phyloP scores from a whole-genome alignment of 2,888 invertebrate genomes.

The Lasioglossum malachurum region DNA sequence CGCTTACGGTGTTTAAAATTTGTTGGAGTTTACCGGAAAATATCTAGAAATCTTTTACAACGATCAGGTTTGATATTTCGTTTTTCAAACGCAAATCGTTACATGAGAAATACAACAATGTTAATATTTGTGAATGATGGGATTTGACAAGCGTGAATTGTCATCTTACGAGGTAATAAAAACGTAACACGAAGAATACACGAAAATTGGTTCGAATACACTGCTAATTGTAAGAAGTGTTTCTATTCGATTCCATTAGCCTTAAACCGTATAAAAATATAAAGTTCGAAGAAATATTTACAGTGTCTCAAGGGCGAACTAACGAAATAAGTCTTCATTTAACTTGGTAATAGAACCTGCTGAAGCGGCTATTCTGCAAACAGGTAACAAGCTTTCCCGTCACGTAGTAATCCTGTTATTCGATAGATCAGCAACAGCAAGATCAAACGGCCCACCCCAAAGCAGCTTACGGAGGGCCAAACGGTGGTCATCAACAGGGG shows the following conservation, averaged over 20 bases:
- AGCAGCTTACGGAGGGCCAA: constrained; percentile 88
- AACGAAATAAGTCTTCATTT: not conserved
- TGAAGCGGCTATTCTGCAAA: constrained; percentile 6
- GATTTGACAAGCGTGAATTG: not conserved
- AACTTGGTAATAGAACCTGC: not conserved
- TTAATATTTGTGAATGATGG: not conserved
- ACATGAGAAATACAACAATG: not conserved
- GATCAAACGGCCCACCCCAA: constrained; percentile 86
- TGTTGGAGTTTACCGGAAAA: not conserved
- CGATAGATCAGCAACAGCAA: constrained; percentile 87
- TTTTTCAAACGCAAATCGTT: not conserved
- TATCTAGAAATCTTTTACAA: not conserved
- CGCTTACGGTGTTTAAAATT: not conserved
- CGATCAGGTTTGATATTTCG: not conserved
- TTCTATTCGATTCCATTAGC: not conserved
- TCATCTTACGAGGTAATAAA: not conserved
- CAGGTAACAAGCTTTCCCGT: constrained; percentile 44
- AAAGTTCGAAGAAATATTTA: not conserved
- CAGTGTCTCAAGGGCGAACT: not conserved
- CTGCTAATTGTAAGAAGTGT: not conserved
- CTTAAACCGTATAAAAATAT: not conserved
- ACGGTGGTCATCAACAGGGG: constrained; percentile 94
- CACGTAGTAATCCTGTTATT: constrained; percentile 54
- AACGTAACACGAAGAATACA: not conserved
- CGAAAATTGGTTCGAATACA: not conserved